Conservation (phyloP, 2,113 vertebrate species). For the Melanerpes formicivorus region DNA sequence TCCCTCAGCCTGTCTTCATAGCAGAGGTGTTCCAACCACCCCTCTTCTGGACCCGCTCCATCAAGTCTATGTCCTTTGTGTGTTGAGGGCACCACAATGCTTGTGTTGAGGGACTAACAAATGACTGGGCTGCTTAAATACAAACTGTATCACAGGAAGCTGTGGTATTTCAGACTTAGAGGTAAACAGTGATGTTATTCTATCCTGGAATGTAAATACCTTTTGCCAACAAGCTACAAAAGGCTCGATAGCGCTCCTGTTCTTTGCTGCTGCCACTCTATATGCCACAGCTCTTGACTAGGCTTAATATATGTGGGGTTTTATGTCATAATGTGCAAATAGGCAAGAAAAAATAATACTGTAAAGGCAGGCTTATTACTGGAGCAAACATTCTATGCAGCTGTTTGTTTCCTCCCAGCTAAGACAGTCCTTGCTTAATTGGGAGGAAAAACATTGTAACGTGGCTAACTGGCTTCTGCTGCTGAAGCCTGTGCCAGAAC, state of each 20-base stretch:
- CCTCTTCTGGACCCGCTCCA: too few relatives aligned
- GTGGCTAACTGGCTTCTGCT: neutral
- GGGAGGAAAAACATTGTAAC: neutral
- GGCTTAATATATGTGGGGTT: neutral
- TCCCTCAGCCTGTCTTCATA: too few relatives aligned
- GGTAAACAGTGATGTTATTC: neutral
- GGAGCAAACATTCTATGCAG: neutral
- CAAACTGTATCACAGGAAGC: constrained; percentile 4
- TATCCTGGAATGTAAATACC: neutral
- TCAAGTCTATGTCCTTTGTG: too few relatives aligned
- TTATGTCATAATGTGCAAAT: neutral
- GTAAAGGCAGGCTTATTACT: neutral
- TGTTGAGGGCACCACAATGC: too few relatives aligned
- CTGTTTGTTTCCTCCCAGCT: neutral
- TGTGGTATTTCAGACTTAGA: neutral
- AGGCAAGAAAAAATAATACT: neutral
- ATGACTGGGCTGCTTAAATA: neutral
- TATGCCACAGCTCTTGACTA: neutral
- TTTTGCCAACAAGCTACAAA: constrained; percentile 38
- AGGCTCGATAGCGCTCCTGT: neutral
- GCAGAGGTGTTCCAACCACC: too few relatives aligned
- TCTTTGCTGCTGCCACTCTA: constrained; percentile 24
- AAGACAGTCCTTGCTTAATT: constrained; percentile 1
- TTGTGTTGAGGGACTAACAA: neutral
- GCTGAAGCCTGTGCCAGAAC: neutral